Percentiles rank a stretch among this genome's conserved stretches.
Evolutionary conservation across 1,140 invertebrate genomes (phyloP).

Genomic region (Aplysia californica): DNA sequence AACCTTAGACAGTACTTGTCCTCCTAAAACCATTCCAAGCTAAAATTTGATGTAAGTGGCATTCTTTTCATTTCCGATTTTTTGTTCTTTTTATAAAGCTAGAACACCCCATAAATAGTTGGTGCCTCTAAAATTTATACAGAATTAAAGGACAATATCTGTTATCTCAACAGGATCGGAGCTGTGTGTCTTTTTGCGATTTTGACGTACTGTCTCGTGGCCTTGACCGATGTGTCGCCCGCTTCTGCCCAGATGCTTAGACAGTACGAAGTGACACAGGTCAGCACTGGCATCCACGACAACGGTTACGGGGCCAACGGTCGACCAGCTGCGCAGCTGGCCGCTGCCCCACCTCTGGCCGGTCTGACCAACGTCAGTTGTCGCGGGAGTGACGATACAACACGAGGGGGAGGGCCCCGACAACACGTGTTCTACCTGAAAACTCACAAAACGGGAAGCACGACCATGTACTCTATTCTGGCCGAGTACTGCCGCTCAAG

Average conservation of each 20-base stretch:
- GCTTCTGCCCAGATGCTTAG: not conserved
- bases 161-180: too few relatives aligned
- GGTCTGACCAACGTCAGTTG: not conserved
- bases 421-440: constrained; percentile 26
- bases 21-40: too few relatives aligned
- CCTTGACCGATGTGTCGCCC: too few relatives aligned
- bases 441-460: constrained; percentile 21
- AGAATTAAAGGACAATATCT: too few relatives aligned
- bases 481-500: constrained; percentile 22
- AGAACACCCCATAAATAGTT: too few relatives aligned
- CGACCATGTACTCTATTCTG: constrained; percentile 19
- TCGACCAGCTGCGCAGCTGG: not conserved
- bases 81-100: too few relatives aligned
- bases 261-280: not conserved
- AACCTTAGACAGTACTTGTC: too few relatives aligned
- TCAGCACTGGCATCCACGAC: not conserved
- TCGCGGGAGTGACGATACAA: not conserved
- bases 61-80: too few relatives aligned
- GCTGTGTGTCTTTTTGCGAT: too few relatives aligned
- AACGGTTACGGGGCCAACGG: not conserved
- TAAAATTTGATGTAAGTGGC: too few relatives aligned
- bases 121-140: too few relatives aligned
- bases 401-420: not conserved
- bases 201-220: too few relatives aligned
- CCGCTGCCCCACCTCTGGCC: not conserved